These are phyloP conservation scores for Piaya cayana DNA, from an alignment of 2,113 vertebrate genomes.

Conservation along the genomic window DNA sequence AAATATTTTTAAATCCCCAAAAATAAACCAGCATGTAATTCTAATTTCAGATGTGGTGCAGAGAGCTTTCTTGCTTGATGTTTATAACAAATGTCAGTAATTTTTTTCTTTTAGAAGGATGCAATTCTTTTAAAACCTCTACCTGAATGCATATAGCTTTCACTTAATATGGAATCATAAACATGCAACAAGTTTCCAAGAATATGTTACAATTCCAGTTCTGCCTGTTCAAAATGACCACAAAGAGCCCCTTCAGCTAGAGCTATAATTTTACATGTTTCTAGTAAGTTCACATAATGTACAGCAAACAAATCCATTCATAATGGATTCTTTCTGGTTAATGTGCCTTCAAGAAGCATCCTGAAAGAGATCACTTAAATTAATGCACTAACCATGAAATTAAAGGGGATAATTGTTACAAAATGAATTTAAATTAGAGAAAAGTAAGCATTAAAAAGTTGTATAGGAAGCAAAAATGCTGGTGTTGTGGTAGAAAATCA, in stretches of 20 bases:
- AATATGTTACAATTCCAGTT: background rate
- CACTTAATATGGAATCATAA: background rate
- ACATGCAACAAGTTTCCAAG: background rate
- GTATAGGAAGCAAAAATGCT: background rate
- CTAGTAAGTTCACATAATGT: background rate
- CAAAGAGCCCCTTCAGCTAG: background rate
- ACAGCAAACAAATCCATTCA: background rate
- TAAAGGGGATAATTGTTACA: constrained; percentile 5
- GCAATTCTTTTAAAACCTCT: background rate
- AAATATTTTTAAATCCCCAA: background rate
- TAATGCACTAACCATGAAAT: constrained; percentile 35
- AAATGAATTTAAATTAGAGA: background rate
- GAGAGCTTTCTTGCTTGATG: background rate
- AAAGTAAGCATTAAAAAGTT: background rate
- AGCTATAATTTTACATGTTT: background rate
- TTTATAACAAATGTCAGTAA: background rate
- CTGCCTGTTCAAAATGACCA: background rate
- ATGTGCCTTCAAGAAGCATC: background rate
- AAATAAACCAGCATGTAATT: fast-evolving
- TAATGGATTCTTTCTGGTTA: constrained; percentile 49
- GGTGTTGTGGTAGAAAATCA: background rate
- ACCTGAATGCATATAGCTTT: background rate
- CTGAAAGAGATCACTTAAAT: constrained; percentile 10
- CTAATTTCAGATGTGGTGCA: background rate
- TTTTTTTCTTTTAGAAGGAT: background rate